Base-by-base conservation (phyloP, 2,113 vertebrate species). In the Toxotes chatareus region DNA sequence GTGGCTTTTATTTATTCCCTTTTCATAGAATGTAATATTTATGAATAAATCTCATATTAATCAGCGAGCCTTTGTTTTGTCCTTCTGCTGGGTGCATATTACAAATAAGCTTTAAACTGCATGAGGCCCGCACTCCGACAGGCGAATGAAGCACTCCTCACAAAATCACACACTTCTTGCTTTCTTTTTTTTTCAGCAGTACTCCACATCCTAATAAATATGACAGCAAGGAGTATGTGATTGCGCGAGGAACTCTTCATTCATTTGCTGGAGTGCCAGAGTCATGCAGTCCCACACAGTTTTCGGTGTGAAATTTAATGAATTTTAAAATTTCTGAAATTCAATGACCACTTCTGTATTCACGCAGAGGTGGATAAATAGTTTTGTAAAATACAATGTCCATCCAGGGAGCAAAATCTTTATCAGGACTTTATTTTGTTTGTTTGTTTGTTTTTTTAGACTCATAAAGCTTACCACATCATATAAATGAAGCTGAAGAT, bases 151-250 rank as follows among this genome's bases (percentile, higher is more conserved):
- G 11, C 46, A 46, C 32, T 62, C 36, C 11, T 46, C 34, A 76
- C 53, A 75, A 27, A 73, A 69, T 51, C 36, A 38, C 57, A 72
- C 19, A 46, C 31, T n/a, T 56, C 56, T 61, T 38, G 23, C 38
- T 49, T 38, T 49, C 16, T 60, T 63, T 40, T 27, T 68, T 57
- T 72, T 62, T 53, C 46, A 65, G 36, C 60, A 19, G 44, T 32
- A 70, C 63, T 56, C 46, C 59, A 23, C 55, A 55, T 67, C 60
- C 36, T 21, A 63, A 72, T 63, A 49, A 64, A 40, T 44, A 53
- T 57, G 32, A 73, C 57, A 63, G 61, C 31, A 49, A 80, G 70
- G 74, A 63, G 21, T 46, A 46, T 68, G 49, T 57, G 53, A 79
- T 51, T 76, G 64, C 6, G 23, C 36, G 42, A 67, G 42, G 12